phyloP scores from a whole-genome alignment of 2,797 vertebrate species.

The Cynodonichthys magdalenae region DNA sequence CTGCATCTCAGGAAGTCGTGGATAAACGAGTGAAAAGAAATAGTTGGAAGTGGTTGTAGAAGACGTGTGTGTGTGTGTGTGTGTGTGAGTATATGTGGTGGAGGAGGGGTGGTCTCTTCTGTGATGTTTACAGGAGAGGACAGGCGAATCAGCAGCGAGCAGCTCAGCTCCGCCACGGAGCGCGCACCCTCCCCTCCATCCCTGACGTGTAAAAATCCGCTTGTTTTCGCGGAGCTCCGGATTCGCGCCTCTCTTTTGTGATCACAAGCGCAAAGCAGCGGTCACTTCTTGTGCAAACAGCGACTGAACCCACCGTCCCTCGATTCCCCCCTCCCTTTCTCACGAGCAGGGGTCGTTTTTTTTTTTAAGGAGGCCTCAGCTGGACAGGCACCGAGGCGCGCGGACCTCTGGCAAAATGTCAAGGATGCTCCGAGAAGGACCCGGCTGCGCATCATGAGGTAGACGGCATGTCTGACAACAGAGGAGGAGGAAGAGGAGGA shows the following conservation, averaged over 20 bases:
- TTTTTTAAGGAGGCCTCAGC: not conserved
- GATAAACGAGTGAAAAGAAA: constrained; percentile 23
- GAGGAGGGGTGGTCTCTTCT: no score
- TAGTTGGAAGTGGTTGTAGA: constrained; percentile 2
- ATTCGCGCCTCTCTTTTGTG: constrained; percentile 34
- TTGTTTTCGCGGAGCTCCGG: constrained; percentile 8
- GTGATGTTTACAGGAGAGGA: constrained; percentile 20
- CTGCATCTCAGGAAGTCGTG: constrained; percentile 31
- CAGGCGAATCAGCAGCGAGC: constrained; percentile 31
- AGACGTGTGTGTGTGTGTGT: no score
- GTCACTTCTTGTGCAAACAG: constrained; percentile 6
- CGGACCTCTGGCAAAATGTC: constrained; percentile 42
- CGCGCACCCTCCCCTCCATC: not conserved
- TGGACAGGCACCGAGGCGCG: constrained; percentile 19
- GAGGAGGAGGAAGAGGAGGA: no score
- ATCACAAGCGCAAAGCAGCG: constrained; percentile 24
- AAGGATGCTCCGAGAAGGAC: constrained; percentile 46
- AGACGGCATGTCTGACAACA: not conserved
- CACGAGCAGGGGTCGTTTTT: no score
- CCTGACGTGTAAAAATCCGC: constrained; percentile 16
- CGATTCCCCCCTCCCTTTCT: no score
- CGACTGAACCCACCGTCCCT: constrained; percentile 8
- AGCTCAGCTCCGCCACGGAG: constrained; percentile 18
- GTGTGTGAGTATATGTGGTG: not conserved
- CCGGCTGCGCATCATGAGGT: constrained; percentile 1